Evolutionary conservation across 2,113 vertebrate species (phyloP).

Genomic region (Callaeas wilsoni): DNA sequence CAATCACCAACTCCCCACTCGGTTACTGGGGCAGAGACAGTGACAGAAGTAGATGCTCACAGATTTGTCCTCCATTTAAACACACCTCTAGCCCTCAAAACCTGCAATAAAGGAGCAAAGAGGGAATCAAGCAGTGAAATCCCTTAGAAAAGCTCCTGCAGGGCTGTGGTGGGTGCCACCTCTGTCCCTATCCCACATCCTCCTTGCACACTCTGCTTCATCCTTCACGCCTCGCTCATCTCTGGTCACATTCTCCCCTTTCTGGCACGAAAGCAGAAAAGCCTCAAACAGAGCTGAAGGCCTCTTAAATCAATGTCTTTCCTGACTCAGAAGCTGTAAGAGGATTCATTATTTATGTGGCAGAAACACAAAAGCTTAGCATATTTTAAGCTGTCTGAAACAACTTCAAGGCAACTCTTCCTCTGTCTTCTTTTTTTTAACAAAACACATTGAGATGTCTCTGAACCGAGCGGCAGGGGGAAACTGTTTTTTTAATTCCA

Average conservation of each 20-base stretch:
- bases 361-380: conserved; percentile 61
- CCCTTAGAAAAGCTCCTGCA: not conserved
- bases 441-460: conserved; percentile 7
- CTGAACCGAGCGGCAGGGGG: not conserved
- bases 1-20: not conserved
- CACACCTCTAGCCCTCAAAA: not conserved
- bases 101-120: not conserved
- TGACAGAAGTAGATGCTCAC: not conserved
- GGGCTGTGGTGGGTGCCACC: not conserved
- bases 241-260: not conserved
- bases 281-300: not conserved
- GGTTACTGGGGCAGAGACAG: not conserved
- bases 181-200: not conserved
- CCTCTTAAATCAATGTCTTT: conserved; percentile 52
- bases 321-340: conserved; percentile 42
- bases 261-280: not conserved
- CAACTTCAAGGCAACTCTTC: conserved; percentile 41
- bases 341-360: conserved; percentile 69
- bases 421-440: not conserved
- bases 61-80: not conserved
- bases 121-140: not conserved
- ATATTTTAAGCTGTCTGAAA: conserved; percentile 54
- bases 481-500: not conserved
- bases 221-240: not conserved
- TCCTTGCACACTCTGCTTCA: not conserved